Percentiles rank a stretch among this genome's conserved stretches.
phyloP scores from a whole-genome alignment of 2,888 invertebrate genomes.

The Mongoloraphidia duomilia region DNA sequence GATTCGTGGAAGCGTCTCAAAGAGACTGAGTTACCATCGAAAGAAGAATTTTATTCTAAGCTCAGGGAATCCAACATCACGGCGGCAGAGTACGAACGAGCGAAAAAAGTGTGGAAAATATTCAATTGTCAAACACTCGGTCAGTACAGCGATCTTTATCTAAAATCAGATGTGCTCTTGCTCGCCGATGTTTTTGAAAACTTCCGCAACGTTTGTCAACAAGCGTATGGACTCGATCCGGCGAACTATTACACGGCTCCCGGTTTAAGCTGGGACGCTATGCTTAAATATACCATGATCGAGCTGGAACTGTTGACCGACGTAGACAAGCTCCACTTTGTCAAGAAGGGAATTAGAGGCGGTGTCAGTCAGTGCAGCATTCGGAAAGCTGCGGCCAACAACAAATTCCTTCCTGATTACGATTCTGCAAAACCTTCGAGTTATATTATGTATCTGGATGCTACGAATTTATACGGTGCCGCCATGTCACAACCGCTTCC shows the following conservation, averaged over 20 bases:
- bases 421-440: conserved; percentile 8
- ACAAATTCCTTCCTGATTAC: conserved; percentile 15
- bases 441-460: conserved; percentile 15
- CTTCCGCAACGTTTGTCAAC: conserved; percentile 14
- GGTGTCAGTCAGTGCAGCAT: conserved; percentile 18
- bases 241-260: conserved; percentile 14
- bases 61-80: conserved; percentile 7
- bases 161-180: conserved; percentile 18
- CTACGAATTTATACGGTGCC: conserved; percentile 16
- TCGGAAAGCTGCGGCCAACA: conserved; percentile 17
- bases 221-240: conserved; percentile 16
- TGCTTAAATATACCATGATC: conserved; percentile 10
- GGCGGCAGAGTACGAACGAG: conserved; percentile 16
- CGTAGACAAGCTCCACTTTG: conserved; percentile 16
- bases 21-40: conserved; percentile 9
- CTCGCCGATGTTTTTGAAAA: conserved; percentile 19
- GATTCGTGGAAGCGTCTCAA: conserved; percentile 8
- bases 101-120: conserved; percentile 16
- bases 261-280: conserved; percentile 13
- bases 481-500: conserved; percentile 18
- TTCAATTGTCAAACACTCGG: conserved; percentile 16
- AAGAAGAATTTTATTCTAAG: conserved; percentile 13
- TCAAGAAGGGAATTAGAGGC: conserved; percentile 17
- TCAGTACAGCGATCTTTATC: conserved; percentile 18
- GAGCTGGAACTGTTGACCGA: conserved; percentile 15